Conservation (phyloP, 92 coral and sea anemone genomes). For the Heliopora coerulea region DNA sequence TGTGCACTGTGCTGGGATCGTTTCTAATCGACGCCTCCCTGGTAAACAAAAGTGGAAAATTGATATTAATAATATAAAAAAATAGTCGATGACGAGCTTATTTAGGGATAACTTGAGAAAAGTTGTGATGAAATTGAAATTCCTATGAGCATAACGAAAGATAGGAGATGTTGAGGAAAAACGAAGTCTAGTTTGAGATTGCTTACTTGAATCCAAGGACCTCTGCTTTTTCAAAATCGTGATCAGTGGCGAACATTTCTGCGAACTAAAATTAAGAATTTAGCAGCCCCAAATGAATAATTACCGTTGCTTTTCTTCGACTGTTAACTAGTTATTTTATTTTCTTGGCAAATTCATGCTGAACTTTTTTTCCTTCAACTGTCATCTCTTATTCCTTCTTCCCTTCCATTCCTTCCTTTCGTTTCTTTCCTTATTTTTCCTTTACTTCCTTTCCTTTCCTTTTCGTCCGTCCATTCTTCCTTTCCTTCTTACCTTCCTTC, state of each 20-base stretch:
- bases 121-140: too few species aligned
- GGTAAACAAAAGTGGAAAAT: neutral
- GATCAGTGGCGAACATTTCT: slow-evolving; percentile 66
- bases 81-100: neutral
- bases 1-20: slow-evolving; percentile 79
- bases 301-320: neutral
- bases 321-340: too few species aligned
- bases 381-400: neutral
- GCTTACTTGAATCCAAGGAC: slow-evolving; percentile 78
- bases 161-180: too few species aligned
- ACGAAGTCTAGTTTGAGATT: too few species aligned
- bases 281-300: neutral
- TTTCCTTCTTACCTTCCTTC: neutral
- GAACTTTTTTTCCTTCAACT: neutral
- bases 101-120: neutral
- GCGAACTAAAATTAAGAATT: slow-evolving; percentile 52
- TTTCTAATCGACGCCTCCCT: slow-evolving; percentile 82
- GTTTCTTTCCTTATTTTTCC: neutral
- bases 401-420: neutral
- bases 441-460: too few species aligned
- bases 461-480: neutral
- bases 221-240: slow-evolving; percentile 68
- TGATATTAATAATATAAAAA: neutral
- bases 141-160: too few species aligned
- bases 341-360: too few species aligned